A percentile compares a stretch with the other conserved stretches of the same genome.
These are phyloP conservation scores for Orchestia grillus DNA, from an alignment of 1,140 invertebrate species.

Conservation along the genomic window DNA sequence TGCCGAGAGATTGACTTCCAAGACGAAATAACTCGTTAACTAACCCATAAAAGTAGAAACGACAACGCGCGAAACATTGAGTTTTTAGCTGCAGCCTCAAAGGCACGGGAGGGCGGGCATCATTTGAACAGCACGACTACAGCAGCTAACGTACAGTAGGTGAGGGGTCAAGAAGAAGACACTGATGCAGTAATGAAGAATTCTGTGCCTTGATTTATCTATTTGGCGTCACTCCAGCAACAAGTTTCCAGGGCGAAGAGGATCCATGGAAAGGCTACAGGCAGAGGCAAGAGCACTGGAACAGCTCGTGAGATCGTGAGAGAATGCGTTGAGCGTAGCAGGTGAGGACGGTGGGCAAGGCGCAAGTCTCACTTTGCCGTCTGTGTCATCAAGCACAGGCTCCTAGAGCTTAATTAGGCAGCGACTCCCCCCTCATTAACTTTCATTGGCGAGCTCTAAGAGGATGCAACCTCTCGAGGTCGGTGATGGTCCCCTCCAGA, in stretches of 20 bases:
- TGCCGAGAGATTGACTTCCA: neutral
- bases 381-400: neutral
- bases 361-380: neutral
- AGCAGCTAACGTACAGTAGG: neutral
- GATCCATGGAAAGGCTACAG: no score
- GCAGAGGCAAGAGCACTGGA: neutral
- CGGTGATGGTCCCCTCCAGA: neutral
- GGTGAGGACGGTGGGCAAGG: neutral
- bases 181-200: neutral
- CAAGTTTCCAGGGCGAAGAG: neutral
- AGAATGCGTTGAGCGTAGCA: neutral
- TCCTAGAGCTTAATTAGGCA: constrained; percentile 42
- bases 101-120: neutral
- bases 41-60: neutral
- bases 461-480: neutral
- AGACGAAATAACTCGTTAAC: neutral
- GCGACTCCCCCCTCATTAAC: constrained; percentile 2
- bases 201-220: neutral
- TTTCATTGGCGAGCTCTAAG: constrained; percentile 36
- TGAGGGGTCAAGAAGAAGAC: neutral
- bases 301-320: neutral
- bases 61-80: neutral
- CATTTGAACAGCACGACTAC: neutral
- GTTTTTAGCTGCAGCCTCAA: neutral
- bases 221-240: neutral